These are phyloP conservation scores for Acleris holmiana DNA, from an alignment of 2,888 invertebrate species.

Conservation along the genomic window DNA sequence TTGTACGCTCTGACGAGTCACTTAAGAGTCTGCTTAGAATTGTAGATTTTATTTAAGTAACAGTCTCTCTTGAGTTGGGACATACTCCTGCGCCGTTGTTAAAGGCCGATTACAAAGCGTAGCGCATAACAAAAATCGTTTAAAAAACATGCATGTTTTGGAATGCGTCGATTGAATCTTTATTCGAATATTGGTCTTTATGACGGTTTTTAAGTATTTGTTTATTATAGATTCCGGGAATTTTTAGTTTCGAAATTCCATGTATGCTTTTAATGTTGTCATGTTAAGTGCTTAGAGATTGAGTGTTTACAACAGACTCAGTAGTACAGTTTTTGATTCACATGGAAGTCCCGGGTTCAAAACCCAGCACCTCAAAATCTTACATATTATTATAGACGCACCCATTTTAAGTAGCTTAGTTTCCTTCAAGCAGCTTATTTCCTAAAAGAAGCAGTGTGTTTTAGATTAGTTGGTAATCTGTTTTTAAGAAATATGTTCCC, in stretches of 20 bases:
- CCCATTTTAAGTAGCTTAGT: no score
- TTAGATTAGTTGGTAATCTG: no score
- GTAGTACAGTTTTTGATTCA: no score
- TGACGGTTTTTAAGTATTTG: constrained; percentile 9
- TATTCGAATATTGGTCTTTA: constrained; percentile 23
- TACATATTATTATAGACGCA: no score
- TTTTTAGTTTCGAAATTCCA: constrained; percentile 11
- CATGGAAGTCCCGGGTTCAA: no score
- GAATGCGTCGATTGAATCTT: constrained; percentile 17
- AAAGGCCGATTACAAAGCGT: constrained; percentile 29
- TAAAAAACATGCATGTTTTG: constrained; percentile 21
- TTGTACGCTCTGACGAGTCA: no score
- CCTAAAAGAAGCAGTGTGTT: no score
- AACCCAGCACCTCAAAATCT: no score
- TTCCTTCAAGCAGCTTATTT: no score
- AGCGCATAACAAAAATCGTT: constrained; percentile 27
- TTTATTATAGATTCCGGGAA: constrained; percentile 11
- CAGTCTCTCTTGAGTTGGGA: constrained; percentile 6
- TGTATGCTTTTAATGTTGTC: background rate
- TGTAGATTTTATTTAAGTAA: background rate
- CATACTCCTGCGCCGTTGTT: constrained; percentile 3
- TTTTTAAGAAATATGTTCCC: no score
- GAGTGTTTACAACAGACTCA: background rate
- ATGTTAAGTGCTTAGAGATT: constrained; percentile 4
- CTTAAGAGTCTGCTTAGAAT: no score